Percentiles rank a stretch among this genome's conserved stretches.
Conservation (phyloP, 2,888 invertebrate species). For the Erpobdella octoculata region DNA sequence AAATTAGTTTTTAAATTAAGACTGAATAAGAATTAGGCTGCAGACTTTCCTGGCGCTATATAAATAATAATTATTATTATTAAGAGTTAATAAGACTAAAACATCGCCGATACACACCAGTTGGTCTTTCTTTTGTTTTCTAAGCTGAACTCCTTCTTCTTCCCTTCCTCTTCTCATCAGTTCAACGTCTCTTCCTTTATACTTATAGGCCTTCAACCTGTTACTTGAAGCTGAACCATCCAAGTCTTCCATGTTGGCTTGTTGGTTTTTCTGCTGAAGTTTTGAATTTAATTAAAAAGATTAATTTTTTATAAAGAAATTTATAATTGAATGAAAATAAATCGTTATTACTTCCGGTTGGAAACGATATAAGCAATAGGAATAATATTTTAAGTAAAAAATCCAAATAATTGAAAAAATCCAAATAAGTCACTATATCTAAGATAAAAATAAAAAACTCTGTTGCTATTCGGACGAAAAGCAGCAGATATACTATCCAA, state of each 20-base stretch:
- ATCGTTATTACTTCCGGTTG: neutral
- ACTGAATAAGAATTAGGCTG: too few species aligned
- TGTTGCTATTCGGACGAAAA: neutral
- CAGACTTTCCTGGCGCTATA: too few species aligned
- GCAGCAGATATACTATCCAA: too few species aligned
- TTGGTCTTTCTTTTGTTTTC: slow-evolving; percentile 90
- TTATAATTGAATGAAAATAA: neutral
- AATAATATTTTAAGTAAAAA: neutral
- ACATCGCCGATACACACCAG: slow-evolving; percentile 55
- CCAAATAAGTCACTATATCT: neutral
- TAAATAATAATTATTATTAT: slow-evolving; percentile 15
- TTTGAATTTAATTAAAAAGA: neutral
- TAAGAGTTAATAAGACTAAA: neutral
- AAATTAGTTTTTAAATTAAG: too few species aligned
- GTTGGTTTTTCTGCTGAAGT: neutral
- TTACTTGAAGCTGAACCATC: neutral
- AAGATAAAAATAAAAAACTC: neutral
- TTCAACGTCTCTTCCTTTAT: slow-evolving; percentile 75
- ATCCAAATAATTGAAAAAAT: too few species aligned
- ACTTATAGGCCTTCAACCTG: slow-evolving; percentile 68
- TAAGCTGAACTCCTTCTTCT: slow-evolving; percentile 87
- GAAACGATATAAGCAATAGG: neutral
- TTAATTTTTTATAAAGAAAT: neutral
- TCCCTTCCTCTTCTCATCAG: slow-evolving; percentile 83
- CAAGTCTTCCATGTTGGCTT: neutral